A percentile compares a stretch with the other conserved stretches of the same genome.
phyloP scores from a whole-genome alignment of 2,797 vertebrate genomes.

The Odontamblyopus lacepedii region DNA sequence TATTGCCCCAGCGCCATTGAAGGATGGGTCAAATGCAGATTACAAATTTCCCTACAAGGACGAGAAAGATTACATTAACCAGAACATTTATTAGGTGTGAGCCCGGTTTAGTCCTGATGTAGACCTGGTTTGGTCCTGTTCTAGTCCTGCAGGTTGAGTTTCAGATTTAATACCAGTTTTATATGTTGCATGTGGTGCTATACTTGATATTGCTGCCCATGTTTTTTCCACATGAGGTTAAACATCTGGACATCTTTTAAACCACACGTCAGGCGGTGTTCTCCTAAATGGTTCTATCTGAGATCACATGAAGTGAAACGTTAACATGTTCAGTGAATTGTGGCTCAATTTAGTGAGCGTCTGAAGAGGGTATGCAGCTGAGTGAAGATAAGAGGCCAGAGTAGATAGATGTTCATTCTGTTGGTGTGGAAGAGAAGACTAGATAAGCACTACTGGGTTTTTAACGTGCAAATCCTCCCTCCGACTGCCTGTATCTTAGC shows the following conservation, averaged over 20 bases:
- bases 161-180: no score
- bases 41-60: no score
- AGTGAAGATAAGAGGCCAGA: slow-evolving; percentile 57
- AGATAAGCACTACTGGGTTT: slow-evolving; percentile 65
- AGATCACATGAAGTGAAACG: slow-evolving; percentile 39
- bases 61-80: no score
- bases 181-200: no score
- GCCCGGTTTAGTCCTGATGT: no score
- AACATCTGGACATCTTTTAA: slow-evolving; percentile 8
- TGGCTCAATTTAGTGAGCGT: slow-evolving; percentile 51
- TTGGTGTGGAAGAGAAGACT: slow-evolving; percentile 40
- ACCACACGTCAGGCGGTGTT: slow-evolving; percentile 27
- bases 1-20: no score
- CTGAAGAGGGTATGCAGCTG: slow-evolving; percentile 40
- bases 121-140: no score
- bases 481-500: slow-evolving; percentile 50
- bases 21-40: no score
- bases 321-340: slow-evolving; percentile 56
- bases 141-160: no score
- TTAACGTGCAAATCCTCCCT: slow-evolving; percentile 58
- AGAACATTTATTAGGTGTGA: no score
- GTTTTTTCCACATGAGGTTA: slow-evolving; percentile 7
- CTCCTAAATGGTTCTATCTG: slow-evolving; percentile 37
- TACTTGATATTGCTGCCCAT: background rate
- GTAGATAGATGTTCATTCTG: slow-evolving; percentile 45